Conservation (phyloP, 2,797 vertebrate genomes). For the Karalla daura region DNA sequence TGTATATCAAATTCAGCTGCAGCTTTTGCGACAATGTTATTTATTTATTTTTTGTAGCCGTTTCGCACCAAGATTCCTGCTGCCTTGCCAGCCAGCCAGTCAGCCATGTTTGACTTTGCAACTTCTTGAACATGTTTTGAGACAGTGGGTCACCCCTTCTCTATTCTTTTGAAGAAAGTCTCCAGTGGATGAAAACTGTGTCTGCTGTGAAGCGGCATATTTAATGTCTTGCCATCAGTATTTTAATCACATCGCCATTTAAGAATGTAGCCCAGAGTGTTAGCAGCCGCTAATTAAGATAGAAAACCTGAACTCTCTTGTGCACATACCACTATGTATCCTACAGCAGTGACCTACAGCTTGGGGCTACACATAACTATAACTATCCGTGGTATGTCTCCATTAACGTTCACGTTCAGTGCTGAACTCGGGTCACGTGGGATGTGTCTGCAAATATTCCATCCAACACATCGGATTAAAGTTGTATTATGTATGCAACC, state of each 20-base stretch:
- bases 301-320: background rate
- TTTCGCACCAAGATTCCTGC: too few species aligned
- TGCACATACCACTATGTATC: background rate
- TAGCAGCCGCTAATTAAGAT: background rate
- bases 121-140: too few species aligned
- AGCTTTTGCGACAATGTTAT: background rate
- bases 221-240: background rate
- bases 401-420: background rate
- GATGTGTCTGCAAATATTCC: constrained; percentile 4
- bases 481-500: constrained; percentile 18
- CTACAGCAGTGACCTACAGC: constrained; percentile 1
- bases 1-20: background rate
- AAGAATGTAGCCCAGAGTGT: background rate
- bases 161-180: background rate
- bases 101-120: too few species aligned
- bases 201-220: background rate
- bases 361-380: background rate
- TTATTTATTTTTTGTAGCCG: background rate
- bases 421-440: background rate
- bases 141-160: background rate
- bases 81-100: too few species aligned
- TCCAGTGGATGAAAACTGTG: too few species aligned
- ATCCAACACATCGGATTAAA: constrained; percentile 31
- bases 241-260: background rate
- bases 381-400: background rate